These are phyloP conservation scores for Apodemia duryi DNA, from an alignment of 2,888 invertebrate genomes.

Conservation along the genomic window DNA sequence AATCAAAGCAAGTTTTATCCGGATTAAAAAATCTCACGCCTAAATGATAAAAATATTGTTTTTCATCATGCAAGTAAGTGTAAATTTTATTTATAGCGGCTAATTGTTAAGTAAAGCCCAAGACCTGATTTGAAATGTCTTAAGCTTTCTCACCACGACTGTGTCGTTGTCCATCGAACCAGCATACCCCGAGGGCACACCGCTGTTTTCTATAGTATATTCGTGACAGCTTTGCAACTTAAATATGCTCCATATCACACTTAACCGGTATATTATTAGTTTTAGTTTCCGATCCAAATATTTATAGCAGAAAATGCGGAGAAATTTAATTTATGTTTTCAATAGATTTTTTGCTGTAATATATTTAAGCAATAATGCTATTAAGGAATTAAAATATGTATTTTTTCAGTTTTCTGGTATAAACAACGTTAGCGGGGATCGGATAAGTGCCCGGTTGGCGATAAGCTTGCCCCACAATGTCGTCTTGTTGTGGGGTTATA, in stretches of 20 bases:
- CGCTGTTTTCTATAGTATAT: background rate
- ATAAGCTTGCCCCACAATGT: no score
- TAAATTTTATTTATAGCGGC: background rate
- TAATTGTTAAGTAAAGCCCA: slow-evolving; percentile 5
- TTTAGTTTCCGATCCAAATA: slow-evolving; percentile 9
- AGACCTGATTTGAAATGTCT: background rate
- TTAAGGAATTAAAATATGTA: no score
- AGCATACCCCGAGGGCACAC: slow-evolving; percentile 5
- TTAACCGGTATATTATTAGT: slow-evolving; percentile 6
- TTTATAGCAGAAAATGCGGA: background rate
- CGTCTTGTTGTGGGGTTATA: no score
- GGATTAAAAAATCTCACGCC: background rate
- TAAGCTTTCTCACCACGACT: slow-evolving; percentile 5
- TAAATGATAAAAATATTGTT: background rate
- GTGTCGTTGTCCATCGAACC: background rate
- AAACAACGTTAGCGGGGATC: no score
- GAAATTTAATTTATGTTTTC: background rate
- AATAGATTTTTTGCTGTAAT: background rate
- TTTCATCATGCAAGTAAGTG: background rate
- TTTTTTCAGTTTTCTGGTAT: no score
- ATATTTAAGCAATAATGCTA: background rate
- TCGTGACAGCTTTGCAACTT: slow-evolving; percentile 8
- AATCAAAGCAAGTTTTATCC: background rate
- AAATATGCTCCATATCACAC: slow-evolving; percentile 12
- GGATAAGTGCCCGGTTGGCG: no score